These are phyloP conservation scores for Hippopotamyrus pictus DNA, from an alignment of 2,797 vertebrate genomes.

Conservation along the genomic window DNA sequence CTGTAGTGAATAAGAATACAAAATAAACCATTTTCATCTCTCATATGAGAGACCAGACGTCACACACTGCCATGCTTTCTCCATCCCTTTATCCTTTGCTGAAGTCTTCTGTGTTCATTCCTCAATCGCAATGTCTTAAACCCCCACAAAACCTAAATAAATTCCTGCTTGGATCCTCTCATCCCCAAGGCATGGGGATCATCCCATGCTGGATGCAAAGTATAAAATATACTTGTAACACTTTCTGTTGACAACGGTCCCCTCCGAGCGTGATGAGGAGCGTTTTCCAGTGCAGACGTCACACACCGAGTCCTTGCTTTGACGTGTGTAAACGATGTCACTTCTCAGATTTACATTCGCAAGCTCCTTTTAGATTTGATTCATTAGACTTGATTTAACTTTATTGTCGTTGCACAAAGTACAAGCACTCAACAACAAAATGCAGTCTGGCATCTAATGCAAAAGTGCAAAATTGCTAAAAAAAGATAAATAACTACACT, in stretches of 20 bases:
- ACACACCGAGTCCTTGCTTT: background rate
- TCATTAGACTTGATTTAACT: background rate
- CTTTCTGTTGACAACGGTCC: background rate
- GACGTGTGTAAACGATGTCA: background rate
- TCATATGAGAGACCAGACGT: background rate
- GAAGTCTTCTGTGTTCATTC: background rate
- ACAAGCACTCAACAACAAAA: background rate
- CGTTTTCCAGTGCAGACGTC: background rate
- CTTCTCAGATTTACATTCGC: background rate
- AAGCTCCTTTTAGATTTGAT: background rate
- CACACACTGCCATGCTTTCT: background rate
- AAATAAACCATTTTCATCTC: background rate
- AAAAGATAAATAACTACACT: background rate
- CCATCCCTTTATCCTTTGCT: background rate
- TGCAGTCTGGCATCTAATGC: background rate
- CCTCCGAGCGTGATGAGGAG: background rate
- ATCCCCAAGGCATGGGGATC: background rate
- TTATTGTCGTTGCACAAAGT: background rate
- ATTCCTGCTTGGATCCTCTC: background rate
- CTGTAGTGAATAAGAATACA: background rate
- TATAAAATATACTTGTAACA: background rate
- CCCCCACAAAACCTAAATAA: background rate
- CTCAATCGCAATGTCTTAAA: background rate
- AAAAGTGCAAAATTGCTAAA: background rate
- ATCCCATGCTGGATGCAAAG: background rate